Conservation (phyloP, 2,888 invertebrate genomes). For the Zaprionus obscuricornis region DNA sequence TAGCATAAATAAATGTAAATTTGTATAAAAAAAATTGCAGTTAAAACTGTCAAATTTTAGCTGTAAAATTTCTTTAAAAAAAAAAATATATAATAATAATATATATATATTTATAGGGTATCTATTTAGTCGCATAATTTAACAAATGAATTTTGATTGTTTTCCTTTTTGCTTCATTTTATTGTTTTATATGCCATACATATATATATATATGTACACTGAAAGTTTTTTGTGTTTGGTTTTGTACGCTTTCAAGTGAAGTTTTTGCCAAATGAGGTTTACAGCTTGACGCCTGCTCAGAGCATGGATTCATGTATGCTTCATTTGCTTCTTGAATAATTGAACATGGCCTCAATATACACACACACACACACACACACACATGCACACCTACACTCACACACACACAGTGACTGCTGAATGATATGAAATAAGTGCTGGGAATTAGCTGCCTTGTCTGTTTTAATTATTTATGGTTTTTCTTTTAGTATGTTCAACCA, state of each 20-base stretch:
- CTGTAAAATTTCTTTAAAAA: no score
- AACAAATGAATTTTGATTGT: no score
- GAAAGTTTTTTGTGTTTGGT: conserved; percentile 39
- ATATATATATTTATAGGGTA: no score
- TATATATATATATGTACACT: conserved; percentile 4
- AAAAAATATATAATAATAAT: no score
- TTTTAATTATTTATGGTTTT: conserved; percentile 59
- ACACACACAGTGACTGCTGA: conserved; percentile 5
- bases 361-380: conserved; percentile 1
- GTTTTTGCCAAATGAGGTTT: conserved; percentile 61
- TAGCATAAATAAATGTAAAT: no score
- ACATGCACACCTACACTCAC: neutral
- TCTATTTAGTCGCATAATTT: no score
- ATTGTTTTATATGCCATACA: conserved; percentile 8
- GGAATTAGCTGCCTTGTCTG: conserved; percentile 62
- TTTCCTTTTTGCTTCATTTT: no score
- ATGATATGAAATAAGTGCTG: neutral
- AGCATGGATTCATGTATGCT: conserved; percentile 43
- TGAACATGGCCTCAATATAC: conserved; percentile 35
- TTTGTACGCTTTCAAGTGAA: conserved; percentile 39
- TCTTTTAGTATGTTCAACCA: conserved; percentile 31
- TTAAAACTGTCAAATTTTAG: no score
- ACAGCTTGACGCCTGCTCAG: conserved; percentile 65
- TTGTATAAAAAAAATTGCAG: no score
- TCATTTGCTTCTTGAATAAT: conserved; percentile 70